Base-by-base conservation (phyloP, 2,113 vertebrate genomes). In the Otolemur garnettii region DNA sequence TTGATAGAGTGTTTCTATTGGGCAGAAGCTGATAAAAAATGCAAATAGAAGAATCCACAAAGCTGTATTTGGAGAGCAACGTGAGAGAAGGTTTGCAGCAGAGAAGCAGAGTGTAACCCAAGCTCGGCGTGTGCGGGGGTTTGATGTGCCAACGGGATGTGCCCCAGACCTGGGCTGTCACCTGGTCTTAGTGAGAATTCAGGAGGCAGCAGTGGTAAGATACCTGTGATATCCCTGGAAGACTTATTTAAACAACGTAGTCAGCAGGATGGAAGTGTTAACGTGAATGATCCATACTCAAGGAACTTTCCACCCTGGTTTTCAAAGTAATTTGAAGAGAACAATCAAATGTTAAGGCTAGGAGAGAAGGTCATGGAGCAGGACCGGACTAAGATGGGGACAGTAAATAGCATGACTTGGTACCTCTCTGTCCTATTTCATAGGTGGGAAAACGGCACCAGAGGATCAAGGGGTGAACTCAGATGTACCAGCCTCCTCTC, bases 11-110 rank as follows among this genome's bases (percentile, higher is more conserved):
- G 68, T 28, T 87, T 24, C 26, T 93, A 3, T 4, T 78, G 24
- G 30, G 35, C 50, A 95, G 50, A 89, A 60, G 75, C 42, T 75
- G 35, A 50, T 22, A 30, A 94, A 86, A 86, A 89, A 26, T 7
- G 12, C 60, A 81, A 14, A 69, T 9, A 38, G 59, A 82, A 90
- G 82, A 82, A 69, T 72, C 35, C 35, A 71, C 5, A 60, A 5
- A 38, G 24, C 77, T 71, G 13, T 72, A 64, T 90, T 90, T 86
- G n/a, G 45, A 88, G 59, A 75, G 87, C 90, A 84, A 60, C 17
- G 22, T 28, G 64, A 53, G 24, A 87, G 38, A 24, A 77, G 78
- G 68, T n/a, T 83, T 86, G 71, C 93, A 83, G 68, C 15, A 35
- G 30, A 72, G 50, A 90, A 50, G 57, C 50, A 64, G 72, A 94